Base-by-base conservation (phyloP, 2,113 vertebrate genomes). In the Parotia lawesii region DNA sequence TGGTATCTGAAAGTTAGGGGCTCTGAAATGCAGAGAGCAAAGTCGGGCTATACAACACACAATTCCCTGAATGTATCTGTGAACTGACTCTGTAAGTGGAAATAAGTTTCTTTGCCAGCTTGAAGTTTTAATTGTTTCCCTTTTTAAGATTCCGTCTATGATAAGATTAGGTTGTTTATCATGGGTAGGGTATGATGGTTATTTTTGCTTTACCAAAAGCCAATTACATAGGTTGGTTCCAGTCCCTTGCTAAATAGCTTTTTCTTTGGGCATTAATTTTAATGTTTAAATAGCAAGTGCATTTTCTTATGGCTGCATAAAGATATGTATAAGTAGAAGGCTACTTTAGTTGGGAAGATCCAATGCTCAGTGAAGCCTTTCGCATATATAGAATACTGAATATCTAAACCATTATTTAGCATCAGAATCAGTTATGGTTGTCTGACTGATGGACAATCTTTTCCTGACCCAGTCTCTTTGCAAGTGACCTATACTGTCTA, bases 361-460 rank as follows among this genome's bases (percentile, higher is more conserved):
- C 97, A 97, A 96, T 98, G 99, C 98, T 98, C 99, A 99, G 98
- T 98, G 98, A 98, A 99, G 99, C 99, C 98, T 99, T 99, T 98
- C 98, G 97, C 99, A 98, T 98, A 98, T 99, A 99, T 98, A 98
- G 98, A 99, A 99, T 98, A 98, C 98, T 98, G 98, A 99, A 98
- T 99, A 98, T 98, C 98, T 98, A 98, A 98, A 98, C 98, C 98
- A 97, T 98, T 99, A 99, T 99, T 99, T 99, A 99, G 98, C 98
- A 99, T 99, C 99, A 98, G 99, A 99, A 99, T 99, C 99, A 99
- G 99, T 99, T 99, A 99, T 99, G 99, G 98, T 99, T 99, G 99
- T 99, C 99, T 99, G 99, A 98, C 99, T 99, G 99, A 99, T 99
- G 99, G 99, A 99, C 99, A 99, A 99, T 99, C 99, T 99, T 98